Evolutionary conservation across 2,113 vertebrate species (phyloP).

Genomic region (Sturnira hondurensis): DNA sequence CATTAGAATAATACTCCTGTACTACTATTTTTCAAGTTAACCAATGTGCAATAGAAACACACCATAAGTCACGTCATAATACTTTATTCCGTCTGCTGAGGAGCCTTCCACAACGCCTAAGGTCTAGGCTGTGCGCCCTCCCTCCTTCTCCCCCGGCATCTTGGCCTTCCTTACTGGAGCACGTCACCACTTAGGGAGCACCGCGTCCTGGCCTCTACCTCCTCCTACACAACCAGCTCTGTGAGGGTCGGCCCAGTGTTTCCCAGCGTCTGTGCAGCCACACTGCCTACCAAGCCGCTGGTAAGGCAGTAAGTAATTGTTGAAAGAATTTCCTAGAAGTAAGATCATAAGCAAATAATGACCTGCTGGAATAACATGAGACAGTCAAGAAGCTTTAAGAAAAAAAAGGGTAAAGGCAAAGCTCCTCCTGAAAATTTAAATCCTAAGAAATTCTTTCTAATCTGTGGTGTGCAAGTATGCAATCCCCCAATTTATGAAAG

Average conservation of each 20-base stretch:
- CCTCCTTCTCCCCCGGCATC: background rate
- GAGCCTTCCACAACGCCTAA: background rate
- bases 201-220: background rate
- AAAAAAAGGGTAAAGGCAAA: background rate
- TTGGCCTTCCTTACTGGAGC: background rate
- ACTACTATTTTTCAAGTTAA: background rate
- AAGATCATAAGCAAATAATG: background rate
- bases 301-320: background rate
- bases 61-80: background rate
- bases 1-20: background rate
- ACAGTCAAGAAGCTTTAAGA: background rate
- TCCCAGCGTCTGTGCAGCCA: background rate
- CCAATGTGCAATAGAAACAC: background rate
- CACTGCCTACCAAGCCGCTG: background rate
- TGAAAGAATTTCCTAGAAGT: slow-evolving; percentile 3
- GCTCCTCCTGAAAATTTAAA: background rate
- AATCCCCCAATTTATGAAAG: slow-evolving; percentile 4
- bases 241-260: background rate
- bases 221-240: background rate
- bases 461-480: background rate
- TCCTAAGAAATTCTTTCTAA: slow-evolving; percentile 13
- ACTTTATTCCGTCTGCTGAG: background rate
- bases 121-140: background rate
- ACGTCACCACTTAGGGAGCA: background rate
- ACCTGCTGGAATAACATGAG: background rate